Evolutionary conservation across 2,888 invertebrate genomes (phyloP).

Genomic region (Dichetophora obliterata): DNA sequence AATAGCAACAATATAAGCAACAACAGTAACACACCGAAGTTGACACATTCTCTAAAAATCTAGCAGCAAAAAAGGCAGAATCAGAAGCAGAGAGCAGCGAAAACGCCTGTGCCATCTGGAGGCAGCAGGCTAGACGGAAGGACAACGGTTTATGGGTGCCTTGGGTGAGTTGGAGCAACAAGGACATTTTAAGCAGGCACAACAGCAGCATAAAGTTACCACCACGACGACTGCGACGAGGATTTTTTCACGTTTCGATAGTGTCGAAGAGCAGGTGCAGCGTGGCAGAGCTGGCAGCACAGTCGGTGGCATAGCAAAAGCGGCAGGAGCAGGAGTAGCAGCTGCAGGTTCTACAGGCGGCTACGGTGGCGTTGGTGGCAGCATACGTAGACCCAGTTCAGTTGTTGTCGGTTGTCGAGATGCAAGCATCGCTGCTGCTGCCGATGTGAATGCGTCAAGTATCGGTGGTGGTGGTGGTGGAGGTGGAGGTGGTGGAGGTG

Average conservation of each 20-base stretch:
- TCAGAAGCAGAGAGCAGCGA: neutral
- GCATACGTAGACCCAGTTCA: conserved; percentile 37
- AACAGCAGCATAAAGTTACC: conserved; percentile 28
- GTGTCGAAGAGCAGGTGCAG: conserved; percentile 66
- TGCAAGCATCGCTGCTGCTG: conserved; percentile 28
- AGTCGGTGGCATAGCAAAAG: conserved; percentile 51
- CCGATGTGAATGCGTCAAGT: conserved; percentile 26
- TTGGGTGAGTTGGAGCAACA: conserved; percentile 46
- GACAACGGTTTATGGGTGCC: conserved; percentile 51
- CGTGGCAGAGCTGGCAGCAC: conserved; percentile 63
- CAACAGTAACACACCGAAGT: conserved; percentile 25
- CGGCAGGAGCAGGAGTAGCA: conserved; percentile 31
- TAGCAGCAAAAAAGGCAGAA: neutral
- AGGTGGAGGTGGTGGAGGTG: neutral
- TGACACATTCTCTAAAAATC: neutral
- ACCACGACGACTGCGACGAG: conserved; percentile 67
- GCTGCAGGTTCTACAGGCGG: neutral
- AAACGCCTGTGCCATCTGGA: neutral
- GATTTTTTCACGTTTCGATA: conserved; percentile 68
- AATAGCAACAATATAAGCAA: neutral
- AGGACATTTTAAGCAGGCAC: neutral
- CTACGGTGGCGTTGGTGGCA: conserved; percentile 18
- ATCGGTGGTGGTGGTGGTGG: conserved; percentile 25
- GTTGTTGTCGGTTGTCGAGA: conserved; percentile 45
- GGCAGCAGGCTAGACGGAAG: neutral